Conservation (phyloP, 1,140 invertebrate species). For the Dolichoris vasculosae region DNA sequence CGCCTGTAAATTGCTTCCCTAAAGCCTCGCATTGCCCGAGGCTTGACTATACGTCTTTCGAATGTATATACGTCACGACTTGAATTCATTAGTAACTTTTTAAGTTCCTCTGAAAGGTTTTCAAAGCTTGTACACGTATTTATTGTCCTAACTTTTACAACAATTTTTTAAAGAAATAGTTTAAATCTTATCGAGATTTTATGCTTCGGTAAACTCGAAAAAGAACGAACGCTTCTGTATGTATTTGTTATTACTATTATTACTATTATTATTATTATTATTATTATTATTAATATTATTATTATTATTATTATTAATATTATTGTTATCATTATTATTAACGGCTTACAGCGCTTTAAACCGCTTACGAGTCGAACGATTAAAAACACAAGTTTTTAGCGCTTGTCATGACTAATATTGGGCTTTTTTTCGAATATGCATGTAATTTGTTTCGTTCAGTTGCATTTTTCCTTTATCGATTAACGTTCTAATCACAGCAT, state of each 20-base stretch:
- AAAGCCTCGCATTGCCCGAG: background rate
- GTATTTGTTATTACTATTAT: no score
- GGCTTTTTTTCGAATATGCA: background rate
- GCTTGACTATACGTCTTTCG: background rate
- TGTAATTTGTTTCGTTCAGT: background rate
- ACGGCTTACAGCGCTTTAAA: background rate
- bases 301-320: no score
- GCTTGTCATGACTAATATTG: background rate
- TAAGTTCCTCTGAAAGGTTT: background rate
- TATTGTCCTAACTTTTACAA: background rate
- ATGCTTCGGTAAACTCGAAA: background rate
- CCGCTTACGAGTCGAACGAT: background rate
- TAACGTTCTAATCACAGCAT: background rate
- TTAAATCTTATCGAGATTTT: background rate
- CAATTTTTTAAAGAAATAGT: background rate
- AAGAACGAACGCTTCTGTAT: background rate
- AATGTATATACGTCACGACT: background rate
- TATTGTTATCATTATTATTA: no score
- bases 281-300: no score
- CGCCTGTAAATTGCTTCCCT: background rate
- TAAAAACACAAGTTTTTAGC: background rate
- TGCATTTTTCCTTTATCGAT: background rate
- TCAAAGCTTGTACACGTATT: background rate
- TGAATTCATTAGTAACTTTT: slow-evolving; percentile 10
- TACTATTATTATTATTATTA: no score